Evolutionary conservation across 1,140 invertebrate species (phyloP).

Genomic region (Danaus melanippus): DNA sequence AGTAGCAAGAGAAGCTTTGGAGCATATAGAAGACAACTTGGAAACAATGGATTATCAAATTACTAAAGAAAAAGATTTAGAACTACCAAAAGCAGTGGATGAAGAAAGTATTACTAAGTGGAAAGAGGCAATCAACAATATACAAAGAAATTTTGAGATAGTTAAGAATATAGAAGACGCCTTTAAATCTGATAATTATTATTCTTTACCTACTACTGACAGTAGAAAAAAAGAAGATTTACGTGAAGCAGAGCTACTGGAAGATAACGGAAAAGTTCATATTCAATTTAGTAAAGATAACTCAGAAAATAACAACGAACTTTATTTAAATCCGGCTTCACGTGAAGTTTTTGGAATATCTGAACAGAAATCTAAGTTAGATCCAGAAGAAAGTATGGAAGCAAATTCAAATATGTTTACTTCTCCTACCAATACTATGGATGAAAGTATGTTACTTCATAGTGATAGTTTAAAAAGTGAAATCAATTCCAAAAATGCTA

Average conservation of each 20-base stretch:
- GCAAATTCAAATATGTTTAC: slow-evolving; percentile 18
- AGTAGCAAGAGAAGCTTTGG: slow-evolving; percentile 37
- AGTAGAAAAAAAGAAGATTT: neutral
- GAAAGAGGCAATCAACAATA: slow-evolving; percentile 43
- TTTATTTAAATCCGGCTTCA: no score
- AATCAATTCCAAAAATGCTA: no score
- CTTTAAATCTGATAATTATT: slow-evolving; percentile 24
- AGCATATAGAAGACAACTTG: slow-evolving; percentile 39
- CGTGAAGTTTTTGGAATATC: no score
- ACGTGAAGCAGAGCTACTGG: neutral
- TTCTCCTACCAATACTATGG: slow-evolving; percentile 21
- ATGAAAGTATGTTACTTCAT: slow-evolving; percentile 20
- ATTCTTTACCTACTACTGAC: neutral
- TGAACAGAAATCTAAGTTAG: neutral
- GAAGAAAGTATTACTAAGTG: slow-evolving; percentile 45
- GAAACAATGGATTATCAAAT: slow-evolving; percentile 31
- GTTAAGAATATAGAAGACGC: slow-evolving; percentile 50
- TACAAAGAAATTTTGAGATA: slow-evolving; percentile 43
- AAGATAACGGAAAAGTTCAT: neutral
- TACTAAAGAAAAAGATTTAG: slow-evolving; percentile 20
- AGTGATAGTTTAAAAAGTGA: slow-evolving; percentile 23
- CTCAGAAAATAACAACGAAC: no score
- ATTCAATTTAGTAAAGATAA: no score
- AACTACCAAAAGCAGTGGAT: slow-evolving; percentile 23
- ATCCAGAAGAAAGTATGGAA: slow-evolving; percentile 4